Evolutionary conservation across 2,797 vertebrate genomes (phyloP), one percentile per base, ranked within the genome.

Genomic region (Leptatherina wallacei): DNA sequence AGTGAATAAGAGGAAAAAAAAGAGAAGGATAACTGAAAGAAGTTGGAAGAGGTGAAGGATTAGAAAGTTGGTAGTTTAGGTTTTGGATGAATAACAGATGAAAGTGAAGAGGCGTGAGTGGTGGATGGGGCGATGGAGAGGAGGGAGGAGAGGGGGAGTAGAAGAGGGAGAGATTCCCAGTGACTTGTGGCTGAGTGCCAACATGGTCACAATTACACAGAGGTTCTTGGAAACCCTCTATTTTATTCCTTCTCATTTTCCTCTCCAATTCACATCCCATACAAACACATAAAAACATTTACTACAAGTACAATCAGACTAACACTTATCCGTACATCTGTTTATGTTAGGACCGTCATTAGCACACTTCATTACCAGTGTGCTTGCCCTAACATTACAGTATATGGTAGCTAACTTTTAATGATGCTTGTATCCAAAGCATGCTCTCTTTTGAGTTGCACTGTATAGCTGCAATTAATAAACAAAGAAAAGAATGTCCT

Each of bases 151-250:
- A 47, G 61, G 57, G 69, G 59, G 40, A 47, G 47, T 30, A 35
- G 60, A 18, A 44, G 67, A 69, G 66, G 36, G 61, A 57, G 66
- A 75, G 73, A 82, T 87, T 88, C 80, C 82, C 77, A 88, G 80
- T 80, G 62, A 64, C 64, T 62, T 16, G 12, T 85, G 88, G 86
- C 68, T 18, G 6, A 61, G 52, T 0, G 75, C 86, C 88, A 88
- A 22, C 71, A 65, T 66, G 76, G 74, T 72, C 84, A 70, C 69
- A 80, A 63, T 74, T 77, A 75, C 14, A 30, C 66, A 65, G 56
- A 20, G 61, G 32, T 83, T 75, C 82, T 82, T 71, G 61, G 74
- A 85, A 83, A 87, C 63, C 52, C 57, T 36, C 30, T 66, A 24
- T n/a, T 58, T 73, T 42, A 32, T 49, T 60, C 52, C 6, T 1